phyloP scores from a whole-genome alignment of 2,797 vertebrate genomes.

The Novumbra hubbsi region DNA sequence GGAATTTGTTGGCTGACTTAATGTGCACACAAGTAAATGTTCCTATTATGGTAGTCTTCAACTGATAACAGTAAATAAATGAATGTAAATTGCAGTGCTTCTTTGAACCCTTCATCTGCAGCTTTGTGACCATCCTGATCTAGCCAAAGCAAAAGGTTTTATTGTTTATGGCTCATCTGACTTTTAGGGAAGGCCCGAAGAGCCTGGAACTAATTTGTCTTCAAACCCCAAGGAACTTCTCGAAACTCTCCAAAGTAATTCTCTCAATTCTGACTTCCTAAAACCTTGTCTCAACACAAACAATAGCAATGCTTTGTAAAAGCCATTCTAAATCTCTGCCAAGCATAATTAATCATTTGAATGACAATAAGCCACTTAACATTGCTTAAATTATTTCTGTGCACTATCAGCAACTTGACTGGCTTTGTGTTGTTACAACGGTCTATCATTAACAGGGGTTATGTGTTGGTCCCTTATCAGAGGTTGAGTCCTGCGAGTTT shows the following conservation, averaged over 20 bases:
- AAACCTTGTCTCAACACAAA: slow-evolving; percentile 76
- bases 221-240: slow-evolving; percentile 73
- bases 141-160: slow-evolving; percentile 37
- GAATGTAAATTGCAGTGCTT: slow-evolving; percentile 5
- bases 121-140: slow-evolving; percentile 20
- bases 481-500: slow-evolving; percentile 64
- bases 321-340: slow-evolving; percentile 78
- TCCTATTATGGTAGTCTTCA: not conserved
- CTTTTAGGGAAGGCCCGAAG: slow-evolving; percentile 54
- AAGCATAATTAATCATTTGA: slow-evolving; percentile 82
- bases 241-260: slow-evolving; percentile 76
- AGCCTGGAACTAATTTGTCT: slow-evolving; percentile 75
- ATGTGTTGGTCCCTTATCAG: slow-evolving; percentile 70
- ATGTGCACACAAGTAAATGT: not conserved
- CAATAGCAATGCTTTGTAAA: slow-evolving; percentile 78
- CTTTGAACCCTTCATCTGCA: slow-evolving; percentile 7
- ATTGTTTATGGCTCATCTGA: slow-evolving; percentile 51
- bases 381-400: slow-evolving; percentile 75
- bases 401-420: slow-evolving; percentile 71
- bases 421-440: slow-evolving; percentile 71
- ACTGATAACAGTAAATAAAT: not conserved
- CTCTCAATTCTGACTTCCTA: slow-evolving; percentile 70
- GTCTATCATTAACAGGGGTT: slow-evolving; percentile 72
- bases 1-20: not conserved
- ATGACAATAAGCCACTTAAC: slow-evolving; percentile 81